phyloP scores from a whole-genome alignment of 2,888 invertebrate species.

The Euplexia lucipara region DNA sequence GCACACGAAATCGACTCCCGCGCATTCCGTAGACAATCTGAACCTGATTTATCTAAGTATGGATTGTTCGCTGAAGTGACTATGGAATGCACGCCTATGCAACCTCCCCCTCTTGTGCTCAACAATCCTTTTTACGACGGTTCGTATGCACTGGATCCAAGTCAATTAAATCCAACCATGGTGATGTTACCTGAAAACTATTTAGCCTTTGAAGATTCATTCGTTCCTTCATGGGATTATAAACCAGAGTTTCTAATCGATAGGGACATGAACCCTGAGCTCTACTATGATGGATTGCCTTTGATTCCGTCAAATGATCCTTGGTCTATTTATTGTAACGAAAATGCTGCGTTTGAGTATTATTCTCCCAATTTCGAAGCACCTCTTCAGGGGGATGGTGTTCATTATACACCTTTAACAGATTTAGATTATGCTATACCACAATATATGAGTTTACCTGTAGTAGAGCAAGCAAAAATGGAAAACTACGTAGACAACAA shows the following conservation, averaged over 20 bases:
- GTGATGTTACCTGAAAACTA: conserved; percentile 88
- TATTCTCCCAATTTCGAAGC: conserved; percentile 82
- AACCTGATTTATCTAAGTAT: conserved; percentile 87
- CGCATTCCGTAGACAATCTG: conserved; percentile 80
- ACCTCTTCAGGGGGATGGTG: conserved; percentile 75
- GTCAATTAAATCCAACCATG: conserved; percentile 78
- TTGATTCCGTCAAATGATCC: conserved; percentile 86
- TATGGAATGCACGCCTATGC: conserved; percentile 77
- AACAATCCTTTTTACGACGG: conserved; percentile 90
- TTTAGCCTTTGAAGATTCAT: conserved; percentile 89
- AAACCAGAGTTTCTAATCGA: conserved; percentile 81
- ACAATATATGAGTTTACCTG: conserved; percentile 85
- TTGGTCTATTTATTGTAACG: conserved; percentile 83
- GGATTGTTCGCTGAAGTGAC: conserved; percentile 84
- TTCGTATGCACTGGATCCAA: conserved; percentile 81
- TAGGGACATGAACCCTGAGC: conserved; percentile 76
- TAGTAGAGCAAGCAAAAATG: conserved; percentile 76
- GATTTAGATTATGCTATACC: conserved; percentile 87
- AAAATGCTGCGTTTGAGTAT: conserved; percentile 81
- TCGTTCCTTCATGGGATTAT: conserved; percentile 87
- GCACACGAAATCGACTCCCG: conserved; percentile 74
- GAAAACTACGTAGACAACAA: conserved; percentile 69
- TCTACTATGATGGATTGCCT: conserved; percentile 84
- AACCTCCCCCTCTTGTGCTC: conserved; percentile 83
- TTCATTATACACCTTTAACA: conserved; percentile 85